Conservation (phyloP, 2,888 invertebrate genomes). For the Microplitis manilae region DNA sequence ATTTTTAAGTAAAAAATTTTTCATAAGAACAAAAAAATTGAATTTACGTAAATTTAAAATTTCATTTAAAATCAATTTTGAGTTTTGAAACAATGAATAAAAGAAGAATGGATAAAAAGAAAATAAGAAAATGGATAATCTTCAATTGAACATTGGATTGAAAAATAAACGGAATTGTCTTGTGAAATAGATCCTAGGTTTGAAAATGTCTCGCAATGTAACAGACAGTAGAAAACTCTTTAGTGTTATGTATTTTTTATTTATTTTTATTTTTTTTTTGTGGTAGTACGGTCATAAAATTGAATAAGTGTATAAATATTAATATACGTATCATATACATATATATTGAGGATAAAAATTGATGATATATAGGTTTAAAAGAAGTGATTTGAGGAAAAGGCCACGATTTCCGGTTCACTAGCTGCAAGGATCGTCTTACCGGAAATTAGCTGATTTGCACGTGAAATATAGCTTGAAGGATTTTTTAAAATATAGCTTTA, state of each 20-base stretch:
- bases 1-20: no score
- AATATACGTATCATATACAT: not conserved
- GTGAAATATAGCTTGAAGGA: not conserved
- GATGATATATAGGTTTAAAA: not conserved
- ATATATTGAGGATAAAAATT: not conserved
- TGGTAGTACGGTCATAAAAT: not conserved
- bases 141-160: not conserved
- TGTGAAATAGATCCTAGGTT: not conserved
- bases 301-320: not conserved
- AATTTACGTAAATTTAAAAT: no score
- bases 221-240: not conserved
- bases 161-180: not conserved
- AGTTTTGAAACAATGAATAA: not conserved
- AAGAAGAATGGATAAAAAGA: not conserved
- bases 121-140: not conserved
- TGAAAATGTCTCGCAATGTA: not conserved
- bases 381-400: not conserved
- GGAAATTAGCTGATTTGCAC: not conserved
- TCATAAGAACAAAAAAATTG: no score
- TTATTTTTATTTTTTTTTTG: not conserved
- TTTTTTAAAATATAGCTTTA: not conserved
- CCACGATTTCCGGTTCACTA: not conserved
- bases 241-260: not conserved
- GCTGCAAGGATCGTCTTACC: not conserved
- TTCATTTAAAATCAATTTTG: no score